These are phyloP conservation scores for Pissodes strobi DNA, from an alignment of 1,140 invertebrate species.

Conservation along the genomic window DNA sequence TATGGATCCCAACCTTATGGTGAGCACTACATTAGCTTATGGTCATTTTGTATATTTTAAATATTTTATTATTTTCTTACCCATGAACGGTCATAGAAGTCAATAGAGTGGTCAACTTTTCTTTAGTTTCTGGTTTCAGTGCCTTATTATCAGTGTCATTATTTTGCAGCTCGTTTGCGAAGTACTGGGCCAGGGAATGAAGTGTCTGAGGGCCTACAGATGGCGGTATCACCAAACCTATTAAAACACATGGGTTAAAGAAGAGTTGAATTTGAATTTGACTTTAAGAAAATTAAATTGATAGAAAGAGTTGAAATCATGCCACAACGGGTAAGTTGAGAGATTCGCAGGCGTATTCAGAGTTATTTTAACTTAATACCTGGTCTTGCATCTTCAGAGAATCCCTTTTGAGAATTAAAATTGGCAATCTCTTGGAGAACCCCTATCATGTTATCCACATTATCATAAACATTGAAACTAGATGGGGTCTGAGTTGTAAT, in stretches of 20 bases:
- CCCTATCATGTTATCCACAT: slow-evolving; percentile 49
- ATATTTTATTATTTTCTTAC: slow-evolving; percentile 58
- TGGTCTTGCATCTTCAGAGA: slow-evolving; percentile 51
- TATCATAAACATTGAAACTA: slow-evolving; percentile 37
- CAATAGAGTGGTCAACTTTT: slow-evolving; percentile 57
- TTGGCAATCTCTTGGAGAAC: slow-evolving; percentile 45
- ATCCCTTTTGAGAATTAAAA: slow-evolving; percentile 28
- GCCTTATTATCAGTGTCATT: slow-evolving; percentile 57
- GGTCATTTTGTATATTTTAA: no score
- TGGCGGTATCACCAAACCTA: slow-evolving; percentile 65
- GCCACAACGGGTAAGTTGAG: no score
- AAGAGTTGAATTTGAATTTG: no score
- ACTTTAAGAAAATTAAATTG: no score
- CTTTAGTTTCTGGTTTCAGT: slow-evolving; percentile 42
- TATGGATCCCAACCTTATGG: no score
- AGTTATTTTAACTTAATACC: no score
- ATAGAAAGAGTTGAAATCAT: no score
- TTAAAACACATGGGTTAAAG: no score
- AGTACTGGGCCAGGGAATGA: slow-evolving; percentile 77
- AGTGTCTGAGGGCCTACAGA: slow-evolving; percentile 75
- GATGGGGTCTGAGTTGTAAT: slow-evolving; percentile 30
- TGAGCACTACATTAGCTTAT: no score
- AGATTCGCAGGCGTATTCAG: no score
- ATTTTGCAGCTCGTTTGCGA: slow-evolving; percentile 70
- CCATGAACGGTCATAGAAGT: slow-evolving; percentile 64